These are phyloP conservation scores for Drosophila yooni DNA, from an alignment of 2,888 invertebrate species.

Conservation along the genomic window DNA sequence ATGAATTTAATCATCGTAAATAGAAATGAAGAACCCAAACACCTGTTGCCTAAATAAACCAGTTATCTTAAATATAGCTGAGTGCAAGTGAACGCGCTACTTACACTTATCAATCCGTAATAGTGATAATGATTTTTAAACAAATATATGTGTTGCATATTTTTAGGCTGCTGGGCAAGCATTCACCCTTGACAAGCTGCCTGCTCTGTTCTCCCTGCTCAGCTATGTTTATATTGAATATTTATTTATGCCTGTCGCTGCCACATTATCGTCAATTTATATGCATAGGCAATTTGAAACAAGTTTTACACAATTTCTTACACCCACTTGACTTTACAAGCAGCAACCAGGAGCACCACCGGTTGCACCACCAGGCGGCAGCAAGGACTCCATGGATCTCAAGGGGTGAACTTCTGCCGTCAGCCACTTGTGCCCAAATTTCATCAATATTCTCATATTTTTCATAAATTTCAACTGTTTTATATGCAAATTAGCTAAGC, in stretches of 20 bases:
- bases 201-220: constrained; percentile 19
- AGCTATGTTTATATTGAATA: constrained; percentile 24
- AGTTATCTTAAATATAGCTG: neutral
- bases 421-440: constrained; percentile 67
- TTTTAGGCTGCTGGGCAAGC: constrained; percentile 39
- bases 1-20: too few relatives aligned
- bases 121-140: constrained; percentile 41
- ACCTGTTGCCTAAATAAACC: constrained; percentile 47
- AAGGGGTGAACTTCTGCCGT: constrained; percentile 52
- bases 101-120: constrained; percentile 21
- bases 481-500: constrained; percentile 84
- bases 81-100: constrained; percentile 25
- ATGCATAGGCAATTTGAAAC: constrained; percentile 85
- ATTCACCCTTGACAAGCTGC: constrained; percentile 5
- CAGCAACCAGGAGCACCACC: constrained; percentile 14
- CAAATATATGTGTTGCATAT: constrained; percentile 50
- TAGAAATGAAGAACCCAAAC: constrained; percentile 32
- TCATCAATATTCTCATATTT: constrained; percentile 79
- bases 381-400: constrained; percentile 19
- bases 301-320: constrained; percentile 85
- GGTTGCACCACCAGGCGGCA: constrained; percentile 35
- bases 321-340: constrained; percentile 83
- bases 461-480: constrained; percentile 82
- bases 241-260: constrained; percentile 64
- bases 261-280: constrained; percentile 85